Percentiles rank a stretch among this genome's conserved stretches.
Evolutionary conservation across 2,113 vertebrate genomes (phyloP).

Genomic region (Cairina moschata): DNA sequence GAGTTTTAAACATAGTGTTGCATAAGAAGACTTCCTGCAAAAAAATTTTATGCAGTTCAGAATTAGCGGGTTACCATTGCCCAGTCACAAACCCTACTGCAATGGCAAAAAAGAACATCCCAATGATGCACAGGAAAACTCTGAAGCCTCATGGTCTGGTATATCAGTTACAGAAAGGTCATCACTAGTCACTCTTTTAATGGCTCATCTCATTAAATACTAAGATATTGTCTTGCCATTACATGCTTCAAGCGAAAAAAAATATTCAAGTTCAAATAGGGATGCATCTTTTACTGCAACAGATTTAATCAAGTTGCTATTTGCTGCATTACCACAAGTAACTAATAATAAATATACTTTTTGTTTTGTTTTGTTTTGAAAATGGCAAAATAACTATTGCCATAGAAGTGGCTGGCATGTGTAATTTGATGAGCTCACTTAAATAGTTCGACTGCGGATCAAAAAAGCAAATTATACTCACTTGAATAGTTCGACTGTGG

Average conservation of each 20-base stretch:
- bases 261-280: constrained; percentile 71
- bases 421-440: constrained; percentile 90
- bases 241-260: constrained; percentile 73
- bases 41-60: not conserved
- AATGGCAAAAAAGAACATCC: constrained; percentile 12
- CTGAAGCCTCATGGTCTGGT: not conserved
- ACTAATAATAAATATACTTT: constrained; percentile 51
- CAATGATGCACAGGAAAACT: constrained; percentile 13
- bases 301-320: constrained; percentile 70
- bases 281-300: constrained; percentile 63
- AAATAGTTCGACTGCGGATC: constrained; percentile 78
- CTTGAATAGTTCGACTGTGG: constrained; percentile 76
- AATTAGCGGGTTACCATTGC: not conserved
- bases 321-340: constrained; percentile 52
- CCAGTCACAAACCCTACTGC: not conserved
- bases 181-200: constrained; percentile 73
- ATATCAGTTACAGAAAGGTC: constrained; percentile 65
- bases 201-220: constrained; percentile 74
- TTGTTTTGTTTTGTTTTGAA: constrained; percentile 10
- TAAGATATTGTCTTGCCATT: constrained; percentile 72
- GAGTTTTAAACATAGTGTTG: constrained; percentile 23
- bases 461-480: constrained; percentile 77
- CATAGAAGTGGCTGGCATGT: constrained; percentile 85
- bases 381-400: constrained; percentile 86
- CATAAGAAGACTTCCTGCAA: not conserved